Evolutionary conservation across 2,797 vertebrate genomes (phyloP).

Genomic region (Sternotherus odoratus): DNA sequence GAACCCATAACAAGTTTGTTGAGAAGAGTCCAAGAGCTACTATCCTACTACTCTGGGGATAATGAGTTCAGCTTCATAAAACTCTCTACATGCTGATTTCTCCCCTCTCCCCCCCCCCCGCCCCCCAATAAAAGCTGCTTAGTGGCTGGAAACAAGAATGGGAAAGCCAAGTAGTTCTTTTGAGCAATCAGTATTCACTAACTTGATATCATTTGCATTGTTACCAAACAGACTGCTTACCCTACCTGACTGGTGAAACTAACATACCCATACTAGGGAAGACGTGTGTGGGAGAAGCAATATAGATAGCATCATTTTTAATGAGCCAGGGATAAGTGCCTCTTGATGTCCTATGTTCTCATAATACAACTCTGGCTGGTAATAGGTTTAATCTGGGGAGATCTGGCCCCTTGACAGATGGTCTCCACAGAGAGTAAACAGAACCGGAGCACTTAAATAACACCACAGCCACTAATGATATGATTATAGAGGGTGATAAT

Average conservation of each 20-base stretch:
- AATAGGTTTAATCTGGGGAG: constrained; percentile 40
- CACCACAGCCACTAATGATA: constrained; percentile 57
- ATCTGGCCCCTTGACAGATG: constrained; percentile 47
- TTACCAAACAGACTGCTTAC: not conserved
- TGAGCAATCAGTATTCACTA: constrained; percentile 22
- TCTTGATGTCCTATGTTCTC: not conserved
- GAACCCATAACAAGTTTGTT: not conserved
- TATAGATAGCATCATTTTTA: constrained; percentile 7
- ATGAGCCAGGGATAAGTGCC: constrained; percentile 50
- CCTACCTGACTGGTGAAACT: not conserved
- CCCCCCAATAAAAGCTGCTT: not conserved
- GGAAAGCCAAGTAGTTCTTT: not conserved
- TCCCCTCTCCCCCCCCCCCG: not conserved
- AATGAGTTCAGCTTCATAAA: not conserved
- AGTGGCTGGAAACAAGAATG: not conserved
- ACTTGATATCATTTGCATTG: not conserved
- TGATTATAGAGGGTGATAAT: constrained; percentile 70
- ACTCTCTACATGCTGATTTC: not conserved
- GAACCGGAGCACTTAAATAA: constrained; percentile 60
- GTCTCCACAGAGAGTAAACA: constrained; percentile 54
- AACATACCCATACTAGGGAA: not conserved
- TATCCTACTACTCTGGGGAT: not conserved
- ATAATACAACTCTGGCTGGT: constrained; percentile 11
- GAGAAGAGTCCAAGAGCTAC: not conserved
- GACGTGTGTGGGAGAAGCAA: not conserved